A percentile compares a stretch with the other conserved stretches of the same genome.
phyloP scores from a whole-genome alignment of 2,888 invertebrate genomes.

The Rugalucina vietnamica region DNA sequence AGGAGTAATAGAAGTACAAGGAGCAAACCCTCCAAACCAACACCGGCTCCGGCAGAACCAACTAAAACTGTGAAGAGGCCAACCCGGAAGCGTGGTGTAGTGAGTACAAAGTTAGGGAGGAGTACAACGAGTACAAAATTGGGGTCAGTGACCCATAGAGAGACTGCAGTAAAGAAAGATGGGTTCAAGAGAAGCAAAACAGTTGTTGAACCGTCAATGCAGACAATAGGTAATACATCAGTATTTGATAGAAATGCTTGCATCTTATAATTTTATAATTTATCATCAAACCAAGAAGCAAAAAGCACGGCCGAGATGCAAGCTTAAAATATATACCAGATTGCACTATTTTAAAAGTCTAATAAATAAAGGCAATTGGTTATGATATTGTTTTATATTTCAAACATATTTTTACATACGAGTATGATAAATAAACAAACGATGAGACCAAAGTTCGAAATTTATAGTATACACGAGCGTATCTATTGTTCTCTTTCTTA shows the following conservation, averaged over 20 bases:
- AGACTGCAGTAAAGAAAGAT: conserved; percentile 11
- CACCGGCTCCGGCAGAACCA: neutral
- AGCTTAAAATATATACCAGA: too few relatives aligned
- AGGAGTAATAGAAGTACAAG: neutral
- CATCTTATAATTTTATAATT: neutral
- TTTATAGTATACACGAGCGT: too few relatives aligned
- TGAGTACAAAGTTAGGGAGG: neutral
- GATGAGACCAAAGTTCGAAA: too few relatives aligned
- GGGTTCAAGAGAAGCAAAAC: conserved; percentile 37
- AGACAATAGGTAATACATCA: neutral
- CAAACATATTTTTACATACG: too few relatives aligned
- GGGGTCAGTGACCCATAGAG: conserved; percentile 28
- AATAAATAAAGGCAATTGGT: too few relatives aligned
- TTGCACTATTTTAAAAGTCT: too few relatives aligned
- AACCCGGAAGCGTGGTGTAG: neutral
- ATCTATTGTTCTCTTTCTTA: too few relatives aligned
- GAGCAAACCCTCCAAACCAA: neutral
- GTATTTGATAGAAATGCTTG: neutral
- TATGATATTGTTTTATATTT: too few relatives aligned
- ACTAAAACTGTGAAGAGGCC: neutral
- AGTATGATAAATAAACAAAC: too few relatives aligned
- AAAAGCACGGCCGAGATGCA: too few relatives aligned
- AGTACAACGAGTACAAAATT: conserved; percentile 43
- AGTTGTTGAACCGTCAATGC: conserved; percentile 16
- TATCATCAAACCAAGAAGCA: too few relatives aligned